phyloP scores from a whole-genome alignment of 2,797 vertebrate species.

The Melanotaenia pygmaea region DNA sequence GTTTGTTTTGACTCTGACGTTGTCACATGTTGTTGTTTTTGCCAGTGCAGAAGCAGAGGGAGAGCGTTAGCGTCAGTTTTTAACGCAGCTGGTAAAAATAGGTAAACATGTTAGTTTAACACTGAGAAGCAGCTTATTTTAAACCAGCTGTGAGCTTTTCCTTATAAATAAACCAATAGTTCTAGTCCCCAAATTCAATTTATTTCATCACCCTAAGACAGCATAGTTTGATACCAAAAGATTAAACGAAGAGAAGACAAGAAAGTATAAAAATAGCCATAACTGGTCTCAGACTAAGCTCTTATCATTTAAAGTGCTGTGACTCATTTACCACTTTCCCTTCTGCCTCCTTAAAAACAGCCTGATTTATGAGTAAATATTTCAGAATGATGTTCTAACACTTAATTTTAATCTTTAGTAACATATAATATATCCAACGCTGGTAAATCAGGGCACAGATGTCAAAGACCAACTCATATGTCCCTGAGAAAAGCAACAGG shows the following conservation, averaged over 20 bases:
- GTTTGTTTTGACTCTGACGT: no score
- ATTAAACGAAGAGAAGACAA: neutral
- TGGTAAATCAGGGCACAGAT: neutral
- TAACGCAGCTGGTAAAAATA: no score
- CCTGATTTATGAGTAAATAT: neutral
- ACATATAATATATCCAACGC: neutral
- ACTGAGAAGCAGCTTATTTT: no score
- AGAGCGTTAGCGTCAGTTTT: no score
- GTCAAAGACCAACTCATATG: neutral
- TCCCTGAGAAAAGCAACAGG: neutral
- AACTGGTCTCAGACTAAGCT: neutral
- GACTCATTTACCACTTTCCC: neutral
- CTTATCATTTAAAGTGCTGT: neutral
- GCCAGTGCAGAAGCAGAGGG: no score
- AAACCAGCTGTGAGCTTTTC: no score
- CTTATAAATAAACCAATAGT: no score
- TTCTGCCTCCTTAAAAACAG: neutral
- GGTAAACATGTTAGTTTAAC: no score
- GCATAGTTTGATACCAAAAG: no score
- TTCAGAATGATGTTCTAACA: neutral
- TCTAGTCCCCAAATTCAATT: no score
- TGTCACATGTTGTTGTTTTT: no score
- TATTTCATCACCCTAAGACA: no score
- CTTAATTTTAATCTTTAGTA: neutral
- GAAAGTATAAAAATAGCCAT: neutral